Conservation (phyloP, 2,797 vertebrate species). For the Scolopax bukidnonensis region DNA sequence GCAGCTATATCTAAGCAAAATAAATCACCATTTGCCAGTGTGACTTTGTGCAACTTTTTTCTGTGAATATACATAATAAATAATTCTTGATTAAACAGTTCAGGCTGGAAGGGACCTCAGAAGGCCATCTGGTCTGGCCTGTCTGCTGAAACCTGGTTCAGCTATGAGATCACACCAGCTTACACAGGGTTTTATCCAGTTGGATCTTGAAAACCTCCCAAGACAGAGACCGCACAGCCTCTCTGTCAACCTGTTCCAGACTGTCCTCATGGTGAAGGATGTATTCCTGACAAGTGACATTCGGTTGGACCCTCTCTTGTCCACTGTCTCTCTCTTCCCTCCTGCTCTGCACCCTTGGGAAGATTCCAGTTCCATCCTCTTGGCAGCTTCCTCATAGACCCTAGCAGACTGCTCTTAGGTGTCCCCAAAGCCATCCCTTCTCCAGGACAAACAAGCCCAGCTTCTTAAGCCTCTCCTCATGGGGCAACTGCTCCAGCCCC, state of each 20-base stretch:
- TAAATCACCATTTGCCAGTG: background rate
- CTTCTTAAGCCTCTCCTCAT: background rate
- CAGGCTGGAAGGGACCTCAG: background rate
- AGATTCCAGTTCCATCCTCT: background rate
- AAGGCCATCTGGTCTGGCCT: background rate
- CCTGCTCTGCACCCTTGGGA: background rate
- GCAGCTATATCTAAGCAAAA: conserved; percentile 13
- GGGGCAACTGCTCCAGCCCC: background rate
- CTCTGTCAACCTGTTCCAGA: background rate
- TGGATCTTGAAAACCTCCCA: background rate
- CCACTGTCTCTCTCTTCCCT: background rate
- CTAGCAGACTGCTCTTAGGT: background rate
- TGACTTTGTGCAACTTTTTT: background rate
- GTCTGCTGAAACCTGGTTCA: background rate
- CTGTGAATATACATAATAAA: background rate
- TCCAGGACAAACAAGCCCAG: background rate
- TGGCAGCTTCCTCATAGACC: background rate
- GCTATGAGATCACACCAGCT: background rate
- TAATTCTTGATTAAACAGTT: background rate
- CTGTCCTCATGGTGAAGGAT: background rate
- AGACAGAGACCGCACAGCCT: background rate
- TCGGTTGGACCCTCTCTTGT: background rate
- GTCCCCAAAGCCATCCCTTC: background rate
- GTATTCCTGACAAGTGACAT: background rate
- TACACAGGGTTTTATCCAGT: background rate